phyloP scores from a whole-genome alignment of 2,113 vertebrate genomes.

The Oncorhynchus gorbuscha region DNA sequence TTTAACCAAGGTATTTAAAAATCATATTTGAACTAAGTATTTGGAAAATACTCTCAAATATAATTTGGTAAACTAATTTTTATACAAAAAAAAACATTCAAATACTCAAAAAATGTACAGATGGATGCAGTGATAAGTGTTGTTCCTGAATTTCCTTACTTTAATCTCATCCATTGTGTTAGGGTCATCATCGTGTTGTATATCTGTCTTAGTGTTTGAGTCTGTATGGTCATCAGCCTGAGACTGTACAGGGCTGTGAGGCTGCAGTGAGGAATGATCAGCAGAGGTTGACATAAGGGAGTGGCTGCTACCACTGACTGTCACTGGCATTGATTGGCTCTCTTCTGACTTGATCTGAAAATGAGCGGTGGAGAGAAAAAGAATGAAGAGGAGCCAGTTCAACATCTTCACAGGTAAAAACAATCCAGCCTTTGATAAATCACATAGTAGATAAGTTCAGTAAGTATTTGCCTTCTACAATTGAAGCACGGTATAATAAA shows the following conservation, averaged over 20 bases:
- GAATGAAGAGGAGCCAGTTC: neutral
- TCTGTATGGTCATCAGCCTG: constrained; percentile 34
- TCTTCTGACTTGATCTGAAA: constrained; percentile 62
- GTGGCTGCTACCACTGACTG: constrained; percentile 59
- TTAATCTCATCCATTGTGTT: constrained; percentile 51
- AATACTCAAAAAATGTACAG: neutral
- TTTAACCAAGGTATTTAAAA: no score
- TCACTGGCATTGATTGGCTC: constrained; percentile 44
- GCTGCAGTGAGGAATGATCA: constrained; percentile 39
- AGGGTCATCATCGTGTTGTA: constrained; percentile 32
- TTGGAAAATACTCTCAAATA: no score
- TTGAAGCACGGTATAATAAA: neutral
- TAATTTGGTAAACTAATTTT: no score
- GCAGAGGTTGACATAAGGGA: constrained; percentile 52
- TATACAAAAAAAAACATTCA: no score
- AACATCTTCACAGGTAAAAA: neutral
- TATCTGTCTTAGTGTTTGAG: constrained; percentile 34
- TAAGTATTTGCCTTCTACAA: no score
- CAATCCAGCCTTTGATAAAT: no score
- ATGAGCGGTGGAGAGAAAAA: neutral
- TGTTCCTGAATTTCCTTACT: constrained; percentile 43
- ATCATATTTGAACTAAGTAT: no score
- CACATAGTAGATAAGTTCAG: no score
- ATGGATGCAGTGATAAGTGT: neutral
- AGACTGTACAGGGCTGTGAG: constrained; percentile 46